phyloP scores from a whole-genome alignment of 2,888 invertebrate genomes.

The Drosophila nr. perissopoda region DNA sequence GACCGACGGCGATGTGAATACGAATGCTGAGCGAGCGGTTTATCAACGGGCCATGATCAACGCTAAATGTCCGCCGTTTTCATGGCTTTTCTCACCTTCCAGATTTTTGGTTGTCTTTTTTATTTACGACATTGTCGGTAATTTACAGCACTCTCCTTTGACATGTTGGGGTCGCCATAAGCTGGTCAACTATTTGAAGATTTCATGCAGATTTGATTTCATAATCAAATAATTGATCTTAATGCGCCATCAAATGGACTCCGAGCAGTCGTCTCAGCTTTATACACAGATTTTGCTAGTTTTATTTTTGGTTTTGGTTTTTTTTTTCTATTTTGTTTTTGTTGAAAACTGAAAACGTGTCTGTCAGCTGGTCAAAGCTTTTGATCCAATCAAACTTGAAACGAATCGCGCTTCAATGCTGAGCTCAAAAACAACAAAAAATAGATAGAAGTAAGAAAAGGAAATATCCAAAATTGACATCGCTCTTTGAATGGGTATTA shows the following conservation, averaged over 20 bases:
- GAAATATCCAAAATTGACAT: slow-evolving; percentile 46
- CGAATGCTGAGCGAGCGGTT: slow-evolving; percentile 50
- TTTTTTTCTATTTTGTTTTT: slow-evolving; percentile 13
- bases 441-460: slow-evolving; percentile 19
- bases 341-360: slow-evolving; percentile 41
- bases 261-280: slow-evolving; percentile 16
- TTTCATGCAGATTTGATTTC: slow-evolving; percentile 83
- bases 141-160: slow-evolving; percentile 63
- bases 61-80: slow-evolving; percentile 44
- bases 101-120: slow-evolving; percentile 13
- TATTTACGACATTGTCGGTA: slow-evolving; percentile 22
- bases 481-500: slow-evolving; percentile 32
- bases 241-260: slow-evolving; percentile 81
- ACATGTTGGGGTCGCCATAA: slow-evolving; percentile 63
- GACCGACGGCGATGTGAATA: background rate
- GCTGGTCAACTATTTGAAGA: slow-evolving; percentile 72
- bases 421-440: slow-evolving; percentile 27
- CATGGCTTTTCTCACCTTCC: slow-evolving; percentile 55
- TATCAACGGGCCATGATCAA: slow-evolving; percentile 65
- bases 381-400: slow-evolving; percentile 79
- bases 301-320: slow-evolving; percentile 11
- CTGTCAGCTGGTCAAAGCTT: slow-evolving; percentile 57
- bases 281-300: slow-evolving; percentile 13
- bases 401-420: slow-evolving; percentile 78
- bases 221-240: slow-evolving; percentile 85